Percentiles rank a stretch among this genome's conserved stretches.
These are phyloP conservation scores for Stenchaetothrips biformis DNA, from an alignment of 2,888 invertebrate species.

Conservation along the genomic window DNA sequence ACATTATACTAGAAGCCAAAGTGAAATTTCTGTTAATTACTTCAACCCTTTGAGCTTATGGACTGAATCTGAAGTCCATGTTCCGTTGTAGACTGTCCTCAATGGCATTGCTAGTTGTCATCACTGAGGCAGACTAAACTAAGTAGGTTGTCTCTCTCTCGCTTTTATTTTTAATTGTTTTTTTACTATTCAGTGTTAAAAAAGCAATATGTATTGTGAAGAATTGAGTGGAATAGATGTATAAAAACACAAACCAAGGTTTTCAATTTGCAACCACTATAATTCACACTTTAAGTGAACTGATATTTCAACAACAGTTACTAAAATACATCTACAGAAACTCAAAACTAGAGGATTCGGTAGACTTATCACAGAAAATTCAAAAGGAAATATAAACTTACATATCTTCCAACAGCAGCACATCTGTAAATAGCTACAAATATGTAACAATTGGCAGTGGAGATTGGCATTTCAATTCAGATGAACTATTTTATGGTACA, in stretches of 20 bases:
- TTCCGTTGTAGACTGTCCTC: too few species aligned
- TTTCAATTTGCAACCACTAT: neutral
- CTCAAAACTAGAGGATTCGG: neutral
- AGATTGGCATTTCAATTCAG: too few species aligned
- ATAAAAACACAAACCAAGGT: neutral
- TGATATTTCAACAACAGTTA: neutral
- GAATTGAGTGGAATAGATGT: neutral
- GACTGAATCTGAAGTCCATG: too few species aligned
- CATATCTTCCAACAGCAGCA: too few species aligned
- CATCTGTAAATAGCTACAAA: too few species aligned
- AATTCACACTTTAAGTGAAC: constrained; percentile 3
- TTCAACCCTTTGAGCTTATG: too few species aligned
- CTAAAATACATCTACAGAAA: neutral
- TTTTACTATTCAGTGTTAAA: neutral
- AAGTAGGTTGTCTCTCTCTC: neutral
- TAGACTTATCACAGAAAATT: constrained; percentile 14
- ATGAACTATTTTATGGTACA: too few species aligned
- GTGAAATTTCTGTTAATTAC: too few species aligned
- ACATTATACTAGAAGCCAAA: neutral
- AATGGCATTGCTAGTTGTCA: too few species aligned
- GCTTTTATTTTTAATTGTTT: too few species aligned
- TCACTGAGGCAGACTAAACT: neutral
- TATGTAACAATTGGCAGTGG: too few species aligned
- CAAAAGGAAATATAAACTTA: neutral
- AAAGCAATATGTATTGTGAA: neutral